A percentile compares a stretch with the other conserved stretches of the same genome.
Evolutionary conservation across 2,888 invertebrate species (phyloP).

Genomic region (Dicyrtoma fusca): DNA sequence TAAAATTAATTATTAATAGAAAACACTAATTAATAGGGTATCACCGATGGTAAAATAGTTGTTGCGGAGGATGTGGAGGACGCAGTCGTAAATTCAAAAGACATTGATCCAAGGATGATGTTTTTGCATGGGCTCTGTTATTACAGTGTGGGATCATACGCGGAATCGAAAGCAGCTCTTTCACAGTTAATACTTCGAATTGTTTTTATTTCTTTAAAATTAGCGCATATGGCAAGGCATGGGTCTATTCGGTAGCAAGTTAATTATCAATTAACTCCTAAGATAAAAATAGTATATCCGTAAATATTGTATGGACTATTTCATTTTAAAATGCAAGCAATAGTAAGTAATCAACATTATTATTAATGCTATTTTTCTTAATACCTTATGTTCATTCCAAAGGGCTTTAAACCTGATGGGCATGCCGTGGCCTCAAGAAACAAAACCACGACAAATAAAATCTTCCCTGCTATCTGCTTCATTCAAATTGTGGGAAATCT

Average conservation of each 20-base stretch:
- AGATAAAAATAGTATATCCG: too few relatives aligned
- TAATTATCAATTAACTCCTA: too few relatives aligned
- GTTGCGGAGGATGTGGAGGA: slow-evolving; percentile 50
- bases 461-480: slow-evolving; percentile 32
- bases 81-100: slow-evolving; percentile 40
- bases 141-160: slow-evolving; percentile 49
- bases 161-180: slow-evolving; percentile 44
- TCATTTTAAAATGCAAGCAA: too few relatives aligned
- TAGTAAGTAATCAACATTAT: too few relatives aligned
- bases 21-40: neutral
- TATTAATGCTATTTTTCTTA: too few relatives aligned
- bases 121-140: slow-evolving; percentile 51
- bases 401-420: slow-evolving; percentile 36
- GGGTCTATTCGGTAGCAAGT: too few relatives aligned
- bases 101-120: slow-evolving; percentile 44
- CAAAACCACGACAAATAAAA: slow-evolving; percentile 15
- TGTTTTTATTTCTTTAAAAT: too few relatives aligned
- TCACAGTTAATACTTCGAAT: slow-evolving; percentile 22
- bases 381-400: neutral
- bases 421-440: slow-evolving; percentile 35
- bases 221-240: too few relatives aligned
- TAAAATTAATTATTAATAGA: too few relatives aligned
- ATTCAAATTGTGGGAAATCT: slow-evolving; percentile 33
- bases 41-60: slow-evolving; percentile 40
- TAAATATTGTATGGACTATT: too few relatives aligned